Evolutionary conservation across 2,888 invertebrate species (phyloP).

Genomic region (Dynastes tityus): DNA sequence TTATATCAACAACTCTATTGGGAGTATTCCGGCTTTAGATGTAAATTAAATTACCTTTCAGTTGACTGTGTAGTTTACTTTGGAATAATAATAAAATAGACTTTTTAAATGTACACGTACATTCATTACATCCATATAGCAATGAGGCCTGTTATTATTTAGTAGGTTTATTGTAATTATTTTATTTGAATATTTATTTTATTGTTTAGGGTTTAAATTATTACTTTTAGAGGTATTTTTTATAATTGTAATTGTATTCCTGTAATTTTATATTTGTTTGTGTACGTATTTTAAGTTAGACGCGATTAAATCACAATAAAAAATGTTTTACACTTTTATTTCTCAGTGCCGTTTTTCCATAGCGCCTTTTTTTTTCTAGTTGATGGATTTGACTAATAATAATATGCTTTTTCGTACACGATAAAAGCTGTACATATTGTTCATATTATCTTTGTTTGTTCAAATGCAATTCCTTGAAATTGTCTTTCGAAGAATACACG

Average conservation of each 20-base stretch:
- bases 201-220: constrained; percentile 22
- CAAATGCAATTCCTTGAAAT: no score
- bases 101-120: constrained; percentile 10
- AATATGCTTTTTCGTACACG: no score
- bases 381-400: no score
- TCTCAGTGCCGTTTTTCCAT: not conserved
- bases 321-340: not conserved
- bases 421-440: no score
- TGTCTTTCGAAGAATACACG: no score
- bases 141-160: constrained; percentile 8
- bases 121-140: constrained; percentile 21
- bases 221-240: constrained; percentile 23
- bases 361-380: no score
- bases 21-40: constrained; percentile 1
- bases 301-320: not conserved
- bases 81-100: constrained; percentile 15
- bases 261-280: constrained; percentile 2
- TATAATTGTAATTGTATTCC: constrained; percentile 22
- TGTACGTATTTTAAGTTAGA: constrained; percentile 12
- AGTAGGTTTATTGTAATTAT: constrained; percentile 12
- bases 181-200: constrained; percentile 24
- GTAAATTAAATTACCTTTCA: constrained; percentile 15
- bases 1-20: constrained; percentile 22
- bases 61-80: constrained; percentile 35
- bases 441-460: no score